These are phyloP conservation scores for Esox lucius DNA, from an alignment of 2,797 vertebrate genomes.

Conservation along the genomic window DNA sequence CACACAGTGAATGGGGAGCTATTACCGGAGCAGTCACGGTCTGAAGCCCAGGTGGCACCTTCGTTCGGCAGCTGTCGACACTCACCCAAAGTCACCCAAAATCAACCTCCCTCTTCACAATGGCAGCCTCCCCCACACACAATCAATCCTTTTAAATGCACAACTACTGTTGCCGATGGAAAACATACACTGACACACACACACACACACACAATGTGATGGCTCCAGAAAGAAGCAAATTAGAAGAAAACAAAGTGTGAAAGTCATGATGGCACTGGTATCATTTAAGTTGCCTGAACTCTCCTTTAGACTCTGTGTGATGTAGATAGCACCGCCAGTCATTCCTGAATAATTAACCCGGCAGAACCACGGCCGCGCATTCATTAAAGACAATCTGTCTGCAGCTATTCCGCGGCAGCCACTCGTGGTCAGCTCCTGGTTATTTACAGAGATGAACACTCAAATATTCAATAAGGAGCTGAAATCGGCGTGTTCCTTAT, in stretches of 20 bases:
- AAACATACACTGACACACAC: not conserved
- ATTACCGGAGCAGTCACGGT: too few relatives aligned
- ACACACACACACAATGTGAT: not conserved
- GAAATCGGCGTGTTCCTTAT: constrained; percentile 65
- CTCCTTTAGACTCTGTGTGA: not conserved
- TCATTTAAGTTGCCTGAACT: not conserved
- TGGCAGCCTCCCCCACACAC: constrained; percentile 31
- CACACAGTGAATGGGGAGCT: too few relatives aligned
- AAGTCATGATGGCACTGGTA: too few relatives aligned
- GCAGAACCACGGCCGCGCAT: constrained; percentile 41
- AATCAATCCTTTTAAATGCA: not conserved
- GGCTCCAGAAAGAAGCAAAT: too few relatives aligned
- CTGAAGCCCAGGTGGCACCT: constrained; percentile 19
- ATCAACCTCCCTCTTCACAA: constrained; percentile 32
- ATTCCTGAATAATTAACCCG: constrained; percentile 54
- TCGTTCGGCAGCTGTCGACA: constrained; percentile 45
- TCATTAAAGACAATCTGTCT: constrained; percentile 28
- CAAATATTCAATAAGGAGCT: constrained; percentile 64
- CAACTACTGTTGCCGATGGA: not conserved
- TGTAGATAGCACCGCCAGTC: constrained; percentile 15
- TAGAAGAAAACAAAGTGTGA: too few relatives aligned
- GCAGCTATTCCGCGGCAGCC: not conserved
- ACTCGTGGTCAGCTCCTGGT: constrained; percentile 22
- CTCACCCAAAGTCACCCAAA: constrained; percentile 47
- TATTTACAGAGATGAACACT: constrained; percentile 62